These are phyloP conservation scores for Argynnis bischoffii DNA, from an alignment of 2,888 invertebrate species.

Conservation along the genomic window DNA sequence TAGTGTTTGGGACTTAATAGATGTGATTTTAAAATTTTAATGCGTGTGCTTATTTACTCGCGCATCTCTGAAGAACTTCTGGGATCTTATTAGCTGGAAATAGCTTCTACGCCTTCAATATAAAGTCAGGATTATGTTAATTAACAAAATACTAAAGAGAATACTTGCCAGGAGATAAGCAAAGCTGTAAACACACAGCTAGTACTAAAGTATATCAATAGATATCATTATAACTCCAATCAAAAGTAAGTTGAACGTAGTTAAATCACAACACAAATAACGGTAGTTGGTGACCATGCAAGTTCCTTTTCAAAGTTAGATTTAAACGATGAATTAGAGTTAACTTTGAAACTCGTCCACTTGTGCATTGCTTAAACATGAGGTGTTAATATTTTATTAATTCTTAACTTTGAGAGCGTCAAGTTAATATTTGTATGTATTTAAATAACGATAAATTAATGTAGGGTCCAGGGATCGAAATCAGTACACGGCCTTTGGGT, in stretches of 20 bases:
- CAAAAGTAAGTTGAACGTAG: constrained; percentile 14
- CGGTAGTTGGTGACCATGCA: constrained; percentile 19
- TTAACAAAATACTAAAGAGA: too few relatives aligned
- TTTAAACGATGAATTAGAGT: constrained; percentile 39
- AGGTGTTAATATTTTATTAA: constrained; percentile 7
- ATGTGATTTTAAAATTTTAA: too few relatives aligned
- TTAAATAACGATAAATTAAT: too few relatives aligned
- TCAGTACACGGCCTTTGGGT: too few relatives aligned
- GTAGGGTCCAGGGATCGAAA: too few relatives aligned
- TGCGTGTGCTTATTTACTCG: too few relatives aligned
- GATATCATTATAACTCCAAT: constrained; percentile 13
- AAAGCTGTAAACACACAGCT: too few relatives aligned
- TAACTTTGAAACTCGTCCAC: constrained; percentile 30
- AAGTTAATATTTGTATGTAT: too few relatives aligned
- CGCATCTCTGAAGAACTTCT: background rate
- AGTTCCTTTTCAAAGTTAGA: constrained; percentile 24
- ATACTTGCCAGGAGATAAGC: too few relatives aligned
- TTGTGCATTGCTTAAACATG: constrained; percentile 7
- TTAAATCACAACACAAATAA: constrained; percentile 12
- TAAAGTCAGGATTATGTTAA: background rate
- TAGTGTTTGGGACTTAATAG: too few relatives aligned
- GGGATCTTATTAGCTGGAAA: too few relatives aligned
- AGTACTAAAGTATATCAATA: background rate
- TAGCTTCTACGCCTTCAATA: too few relatives aligned
- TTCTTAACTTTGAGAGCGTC: background rate